Base-by-base conservation (phyloP, 1,140 invertebrate species). In the Pemphigus obesinymphae region DNA sequence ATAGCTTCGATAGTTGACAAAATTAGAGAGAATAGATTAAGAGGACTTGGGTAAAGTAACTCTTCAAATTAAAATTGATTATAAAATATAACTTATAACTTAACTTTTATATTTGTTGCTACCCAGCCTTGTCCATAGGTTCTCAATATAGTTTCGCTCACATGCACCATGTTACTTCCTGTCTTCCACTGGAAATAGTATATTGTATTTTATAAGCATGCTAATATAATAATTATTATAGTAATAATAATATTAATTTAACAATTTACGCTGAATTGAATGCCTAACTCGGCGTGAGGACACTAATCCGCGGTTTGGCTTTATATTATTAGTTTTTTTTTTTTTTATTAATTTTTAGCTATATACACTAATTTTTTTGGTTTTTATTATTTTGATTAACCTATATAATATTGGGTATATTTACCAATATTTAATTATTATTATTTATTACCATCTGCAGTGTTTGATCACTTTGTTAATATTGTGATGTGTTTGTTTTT, bases 401-500 rank as follows among this genome's bases (percentile, higher is more conserved):
- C n/a, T n/a, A n/a, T n/a, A n/a, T n/a, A n/a, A n/a, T n/a, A n/a
- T n/a, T n/a, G n/a, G n/a, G n/a, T n/a, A n/a, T n/a, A n/a, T n/a
- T n/a, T n/a, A 29, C 29, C 29, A 26, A 31, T 31, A 23, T 43
- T 73, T 48, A 10, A 48, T 50, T 73, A 31, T 31, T 48, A 29
- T 72, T 45, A 11, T 29, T 72, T 70, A 17, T 45, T 45, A 17
- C 31, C 29, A 70, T 10, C 0, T 53, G 17, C 31, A 37, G 15
- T 80, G n/a, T 40, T 80, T 43, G 40, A 40, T 68, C 61, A 58
- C 17, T 76, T 68, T 73, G 58, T 63, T 76, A 40, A 55, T 68
- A 23, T 75, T 63, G 70, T 43, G 53, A 75, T 86, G 85, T 85
- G 84, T 87, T 84, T 86, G 87, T 86, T 85, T 86, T 86, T 87